These are phyloP conservation scores for Vulpes vulpes DNA, from an alignment of 2,113 vertebrate genomes.

Conservation along the genomic window DNA sequence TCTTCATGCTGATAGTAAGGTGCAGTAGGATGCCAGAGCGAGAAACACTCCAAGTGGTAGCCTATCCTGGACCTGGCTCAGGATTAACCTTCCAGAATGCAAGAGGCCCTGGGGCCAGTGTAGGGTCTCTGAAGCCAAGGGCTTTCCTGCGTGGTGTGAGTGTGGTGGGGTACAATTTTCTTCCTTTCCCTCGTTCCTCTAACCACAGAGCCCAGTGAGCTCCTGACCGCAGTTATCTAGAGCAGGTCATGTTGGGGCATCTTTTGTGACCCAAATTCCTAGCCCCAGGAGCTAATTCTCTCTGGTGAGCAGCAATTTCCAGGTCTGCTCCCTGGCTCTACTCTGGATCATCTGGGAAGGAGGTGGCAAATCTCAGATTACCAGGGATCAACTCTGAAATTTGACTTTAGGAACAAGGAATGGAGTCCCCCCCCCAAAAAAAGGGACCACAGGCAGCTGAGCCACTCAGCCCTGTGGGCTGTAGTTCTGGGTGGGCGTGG, in stretches of 20 bases:
- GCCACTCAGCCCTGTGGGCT: neutral
- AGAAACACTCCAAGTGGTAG: neutral
- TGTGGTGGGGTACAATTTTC: neutral
- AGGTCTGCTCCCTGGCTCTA: neutral
- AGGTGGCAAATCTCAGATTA: neutral
- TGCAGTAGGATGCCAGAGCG: neutral
- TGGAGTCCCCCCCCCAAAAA: neutral
- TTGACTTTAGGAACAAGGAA: neutral
- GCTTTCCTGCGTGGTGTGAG: neutral
- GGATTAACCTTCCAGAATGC: neutral
- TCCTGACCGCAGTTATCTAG: neutral
- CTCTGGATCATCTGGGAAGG: neutral
- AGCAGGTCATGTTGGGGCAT: neutral
- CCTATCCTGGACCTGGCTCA: neutral
- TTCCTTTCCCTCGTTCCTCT: neutral
- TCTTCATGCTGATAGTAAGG: neutral
- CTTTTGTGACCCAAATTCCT: neutral
- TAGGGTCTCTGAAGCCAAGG: neutral
- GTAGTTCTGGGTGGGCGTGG: rapidly evolving
- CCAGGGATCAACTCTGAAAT: neutral
- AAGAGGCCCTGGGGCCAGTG: neutral
- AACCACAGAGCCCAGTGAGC: neutral
- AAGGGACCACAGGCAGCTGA: neutral
- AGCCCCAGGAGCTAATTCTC: neutral
- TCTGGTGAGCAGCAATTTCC: neutral